phyloP scores from a whole-genome alignment of 2,797 vertebrate species.

The Tragelaphus oryx region DNA sequence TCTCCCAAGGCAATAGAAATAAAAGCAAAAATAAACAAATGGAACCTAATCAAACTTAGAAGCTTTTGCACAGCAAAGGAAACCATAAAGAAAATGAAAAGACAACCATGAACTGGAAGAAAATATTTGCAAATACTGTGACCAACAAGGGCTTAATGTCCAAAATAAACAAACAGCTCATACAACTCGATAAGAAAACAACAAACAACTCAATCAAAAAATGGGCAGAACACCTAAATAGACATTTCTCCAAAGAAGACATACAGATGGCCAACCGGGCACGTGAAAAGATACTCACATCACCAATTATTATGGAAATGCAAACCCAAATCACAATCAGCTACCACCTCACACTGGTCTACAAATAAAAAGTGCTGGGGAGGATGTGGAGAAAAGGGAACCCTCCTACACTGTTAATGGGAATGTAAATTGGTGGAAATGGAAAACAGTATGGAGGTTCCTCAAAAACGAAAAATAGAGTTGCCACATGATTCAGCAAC shows the following conservation, averaged over 20 bases:
- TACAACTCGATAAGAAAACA: not conserved
- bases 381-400: not conserved
- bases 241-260: not conserved
- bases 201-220: not conserved
- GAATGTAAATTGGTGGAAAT: not conserved
- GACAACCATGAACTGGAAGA: not conserved
- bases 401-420: not conserved
- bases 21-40: not conserved
- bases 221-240: not conserved
- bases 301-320: not conserved
- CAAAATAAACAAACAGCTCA: not conserved
- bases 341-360: not conserved
- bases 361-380: not conserved
- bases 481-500: not conserved
- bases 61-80: not conserved
- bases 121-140: not conserved
- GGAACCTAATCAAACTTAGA: not conserved
- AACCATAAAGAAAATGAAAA: not conserved
- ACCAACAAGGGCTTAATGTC: not conserved
- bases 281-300: not conserved
- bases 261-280: not conserved
- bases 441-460: not conserved
- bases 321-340: not conserved
- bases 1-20: not conserved
- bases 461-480: not conserved